Evolutionary conservation across 1,140 invertebrate species (phyloP).

Genomic region (Ylistrum balloti): DNA sequence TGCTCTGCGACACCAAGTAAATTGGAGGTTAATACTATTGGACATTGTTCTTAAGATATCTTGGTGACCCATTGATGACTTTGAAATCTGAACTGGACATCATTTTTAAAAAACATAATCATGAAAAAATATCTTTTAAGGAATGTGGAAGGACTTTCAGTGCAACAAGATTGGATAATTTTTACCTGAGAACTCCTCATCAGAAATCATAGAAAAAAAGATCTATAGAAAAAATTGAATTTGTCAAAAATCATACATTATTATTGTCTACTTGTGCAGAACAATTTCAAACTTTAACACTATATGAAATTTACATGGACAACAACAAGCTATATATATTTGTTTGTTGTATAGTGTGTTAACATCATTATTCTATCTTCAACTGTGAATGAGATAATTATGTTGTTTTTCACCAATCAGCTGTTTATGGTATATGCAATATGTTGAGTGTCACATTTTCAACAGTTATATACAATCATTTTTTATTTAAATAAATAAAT

Average conservation of each 20-base stretch:
- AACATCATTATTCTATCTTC: no score
- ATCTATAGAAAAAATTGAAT: not conserved
- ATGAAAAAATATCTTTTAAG: not conserved
- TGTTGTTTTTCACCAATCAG: no score
- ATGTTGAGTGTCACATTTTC: not conserved
- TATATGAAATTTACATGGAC: not conserved
- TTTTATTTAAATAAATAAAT: not conserved
- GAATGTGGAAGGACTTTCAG: not conserved
- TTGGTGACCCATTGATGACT: not conserved
- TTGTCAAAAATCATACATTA: no score
- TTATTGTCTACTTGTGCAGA: not conserved
- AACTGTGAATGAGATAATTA: not conserved
- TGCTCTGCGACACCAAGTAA: slow-evolving; percentile 98
- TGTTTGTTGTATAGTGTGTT: not conserved
- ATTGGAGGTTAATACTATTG: slow-evolving; percentile 5
- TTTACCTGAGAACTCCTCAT: no score
- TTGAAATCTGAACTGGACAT: not conserved
- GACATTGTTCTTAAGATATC: not conserved
- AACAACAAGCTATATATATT: not conserved
- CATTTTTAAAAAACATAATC: not conserved
- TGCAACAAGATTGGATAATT: not conserved
- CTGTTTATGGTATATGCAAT: no score
- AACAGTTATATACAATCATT: no score
- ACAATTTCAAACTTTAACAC: not conserved
- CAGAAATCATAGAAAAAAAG: no score